Evolutionary conservation across 2,888 invertebrate species (phyloP).

Genomic region (Zygaena filipendulae): DNA sequence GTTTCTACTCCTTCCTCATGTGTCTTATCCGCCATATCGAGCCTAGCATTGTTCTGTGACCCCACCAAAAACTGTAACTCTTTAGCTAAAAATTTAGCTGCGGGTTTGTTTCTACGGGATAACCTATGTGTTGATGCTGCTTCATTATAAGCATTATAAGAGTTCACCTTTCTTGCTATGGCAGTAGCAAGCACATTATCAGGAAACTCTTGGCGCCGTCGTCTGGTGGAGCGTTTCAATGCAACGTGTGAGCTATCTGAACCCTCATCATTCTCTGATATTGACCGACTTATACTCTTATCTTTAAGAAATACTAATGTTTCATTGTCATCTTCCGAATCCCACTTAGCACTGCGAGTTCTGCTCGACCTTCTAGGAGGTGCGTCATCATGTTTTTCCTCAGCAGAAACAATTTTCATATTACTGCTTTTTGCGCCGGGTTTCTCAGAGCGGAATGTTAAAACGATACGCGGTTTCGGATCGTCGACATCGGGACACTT

Average conservation of each 20-base stretch:
- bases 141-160: slow-evolving; percentile 65
- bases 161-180: slow-evolving; percentile 78
- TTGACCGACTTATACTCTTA: slow-evolving; percentile 25
- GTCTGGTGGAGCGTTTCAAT: slow-evolving; percentile 72
- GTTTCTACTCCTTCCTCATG: slow-evolving; percentile 47
- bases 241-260: slow-evolving; percentile 41
- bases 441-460: slow-evolving; percentile 72
- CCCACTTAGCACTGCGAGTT: slow-evolving; percentile 37
- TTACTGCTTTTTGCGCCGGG: slow-evolving; percentile 60
- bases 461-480: slow-evolving; percentile 69
- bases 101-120: slow-evolving; percentile 72
- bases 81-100: slow-evolving; percentile 73
- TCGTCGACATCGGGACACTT: slow-evolving; percentile 31
- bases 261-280: slow-evolving; percentile 46
- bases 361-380: slow-evolving; percentile 44
- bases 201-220: slow-evolving; percentile 70
- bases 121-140: slow-evolving; percentile 35
- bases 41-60: slow-evolving; percentile 64
- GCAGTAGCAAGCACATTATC: slow-evolving; percentile 76
- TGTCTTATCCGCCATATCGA: slow-evolving; percentile 48
- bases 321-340: slow-evolving; percentile 45
- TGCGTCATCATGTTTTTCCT: slow-evolving; percentile 49
- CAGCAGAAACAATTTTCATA: slow-evolving; percentile 60
- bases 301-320: slow-evolving; percentile 31
- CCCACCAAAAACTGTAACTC: slow-evolving; percentile 69